Conservation (phyloP, 1,140 invertebrate species). For the Neodiprion pinetum region DNA sequence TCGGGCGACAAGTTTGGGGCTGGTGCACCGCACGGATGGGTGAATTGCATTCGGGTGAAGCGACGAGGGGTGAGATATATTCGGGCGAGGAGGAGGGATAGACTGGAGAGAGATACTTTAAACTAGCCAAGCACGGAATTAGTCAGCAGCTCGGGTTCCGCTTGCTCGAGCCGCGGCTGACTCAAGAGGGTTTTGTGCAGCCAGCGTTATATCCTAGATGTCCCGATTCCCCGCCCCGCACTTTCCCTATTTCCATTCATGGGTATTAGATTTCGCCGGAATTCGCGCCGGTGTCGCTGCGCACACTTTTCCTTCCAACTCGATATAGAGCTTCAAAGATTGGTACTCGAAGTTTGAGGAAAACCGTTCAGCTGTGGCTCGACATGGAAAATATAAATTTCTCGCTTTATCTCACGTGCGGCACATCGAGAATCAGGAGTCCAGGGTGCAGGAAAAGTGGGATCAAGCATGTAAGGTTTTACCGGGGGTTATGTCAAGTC, state of each 20-base stretch:
- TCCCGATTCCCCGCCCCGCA: neutral
- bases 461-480: neutral
- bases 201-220: neutral
- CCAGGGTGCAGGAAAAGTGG: neutral
- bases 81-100: neutral
- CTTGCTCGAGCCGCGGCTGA: neutral
- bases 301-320: too few species aligned
- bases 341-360: too few species aligned
- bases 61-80: too few species aligned
- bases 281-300: too few species aligned
- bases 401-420: too few species aligned
- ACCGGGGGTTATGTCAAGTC: neutral
- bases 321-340: too few species aligned
- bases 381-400: too few species aligned
- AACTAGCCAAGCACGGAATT: constrained; percentile 7
- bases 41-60: neutral
- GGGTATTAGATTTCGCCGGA: too few species aligned
- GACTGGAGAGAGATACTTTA: constrained; percentile 5
- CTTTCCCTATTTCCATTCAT: neutral
- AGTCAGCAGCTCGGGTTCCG: neutral
- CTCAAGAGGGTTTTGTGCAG: constrained; percentile 5
- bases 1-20: neutral
- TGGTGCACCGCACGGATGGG: neutral
- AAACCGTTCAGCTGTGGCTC: too few species aligned
- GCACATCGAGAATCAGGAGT: too few species aligned